Evolutionary conservation across 2,113 vertebrate genomes (phyloP).

Genomic region (Megaceryle maxima): DNA sequence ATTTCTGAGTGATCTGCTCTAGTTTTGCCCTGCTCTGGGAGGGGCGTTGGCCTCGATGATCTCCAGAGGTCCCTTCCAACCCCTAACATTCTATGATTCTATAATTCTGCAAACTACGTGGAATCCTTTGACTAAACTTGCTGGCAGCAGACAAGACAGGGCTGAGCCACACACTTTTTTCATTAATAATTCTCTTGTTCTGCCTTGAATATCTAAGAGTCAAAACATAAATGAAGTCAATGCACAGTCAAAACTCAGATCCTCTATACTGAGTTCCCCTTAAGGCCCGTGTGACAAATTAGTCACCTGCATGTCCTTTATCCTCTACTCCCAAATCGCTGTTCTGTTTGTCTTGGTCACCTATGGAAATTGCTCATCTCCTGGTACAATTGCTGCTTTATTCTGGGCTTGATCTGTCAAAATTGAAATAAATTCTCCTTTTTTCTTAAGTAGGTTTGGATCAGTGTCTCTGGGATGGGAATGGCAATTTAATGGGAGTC

Average conservation of each 20-base stretch:
- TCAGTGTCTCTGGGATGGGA: not conserved
- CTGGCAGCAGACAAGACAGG: not conserved
- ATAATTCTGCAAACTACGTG: not conserved
- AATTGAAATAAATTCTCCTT: not conserved
- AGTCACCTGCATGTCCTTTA: not conserved
- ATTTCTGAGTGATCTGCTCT: too few relatives aligned
- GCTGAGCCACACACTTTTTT: not conserved
- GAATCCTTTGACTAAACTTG: not conserved
- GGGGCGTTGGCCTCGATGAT: too few relatives aligned
- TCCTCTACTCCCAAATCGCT: not conserved
- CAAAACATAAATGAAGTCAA: not conserved
- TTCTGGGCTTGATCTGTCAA: not conserved
- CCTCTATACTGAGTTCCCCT: not conserved
- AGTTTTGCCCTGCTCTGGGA: too few relatives aligned
- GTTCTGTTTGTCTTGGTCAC: accelerated
- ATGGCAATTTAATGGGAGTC: not conserved
- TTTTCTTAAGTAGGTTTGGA: not conserved
- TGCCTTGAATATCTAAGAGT: not conserved
- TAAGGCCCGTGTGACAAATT: not conserved
- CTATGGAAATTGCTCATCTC: not conserved
- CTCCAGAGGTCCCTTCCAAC: too few relatives aligned
- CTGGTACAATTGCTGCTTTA: not conserved
- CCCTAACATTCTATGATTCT: too few relatives aligned
- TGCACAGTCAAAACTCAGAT: not conserved
- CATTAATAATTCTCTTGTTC: not conserved